Evolutionary conservation across 2,113 vertebrate genomes (phyloP), one percentile per base, ranked within the genome.

Genomic region (Pseudorasbora parva): DNA sequence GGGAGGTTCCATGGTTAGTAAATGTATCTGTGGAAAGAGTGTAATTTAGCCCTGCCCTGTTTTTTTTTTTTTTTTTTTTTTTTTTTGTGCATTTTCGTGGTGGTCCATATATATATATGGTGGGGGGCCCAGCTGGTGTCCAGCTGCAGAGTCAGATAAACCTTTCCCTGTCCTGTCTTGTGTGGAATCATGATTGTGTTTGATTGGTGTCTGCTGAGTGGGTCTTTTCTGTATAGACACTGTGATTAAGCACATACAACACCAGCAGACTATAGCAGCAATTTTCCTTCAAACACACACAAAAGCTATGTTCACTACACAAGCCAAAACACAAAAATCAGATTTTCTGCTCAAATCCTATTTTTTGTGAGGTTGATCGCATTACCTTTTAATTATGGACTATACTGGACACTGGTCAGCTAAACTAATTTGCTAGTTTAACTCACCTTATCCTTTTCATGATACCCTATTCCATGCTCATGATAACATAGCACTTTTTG

Each of bases 61-160:
- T 23, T 41, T 78, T 56, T 75, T 78, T 59, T 59, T 33, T 33
- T 30, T 75, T 74, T 78, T 37, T 33, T 33, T 2, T n/a, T n/a
- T n/a, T n/a, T n/a, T n/a, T n/a, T n/a, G n/a, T 37, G 30, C 0
- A 21, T 41, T 11, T 77, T 77, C 76, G 60, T 62, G 76, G 37
- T 78, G 56, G 76, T 62, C 57, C 56, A 27, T 1, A 45, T 59
- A 27, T 1, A 45, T 59, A 60, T 17, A 33, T 62, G 45, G 19
- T 64, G 71, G 27, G 56, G 69, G 57, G 54, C 9, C n/a, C 62
- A 78, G 76, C 76, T 78, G 76, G 76, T 45, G 37, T 78, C 75
- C 75, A 78, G 56, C 75, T 78, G 56, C 75, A 78, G 75, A 60
- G 56, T 60, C 76, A 78, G 37, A 78, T 45, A 78, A 78, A 33